Evolutionary conservation across 2,888 invertebrate species (phyloP).

Genomic region (Calameuta pallipes): DNA sequence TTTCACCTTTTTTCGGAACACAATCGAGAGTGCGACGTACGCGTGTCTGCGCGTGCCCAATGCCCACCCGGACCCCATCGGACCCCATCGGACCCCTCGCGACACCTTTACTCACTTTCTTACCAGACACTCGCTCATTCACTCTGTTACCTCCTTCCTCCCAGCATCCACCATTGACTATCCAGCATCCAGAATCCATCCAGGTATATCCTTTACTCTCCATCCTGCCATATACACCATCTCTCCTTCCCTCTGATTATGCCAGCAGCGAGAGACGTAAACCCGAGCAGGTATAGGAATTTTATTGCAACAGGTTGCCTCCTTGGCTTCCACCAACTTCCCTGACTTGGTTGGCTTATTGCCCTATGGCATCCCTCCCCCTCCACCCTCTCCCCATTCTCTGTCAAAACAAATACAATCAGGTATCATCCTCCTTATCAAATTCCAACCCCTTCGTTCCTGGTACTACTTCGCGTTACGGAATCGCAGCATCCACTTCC

Average conservation of each 20-base stretch:
- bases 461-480: too few relatives aligned
- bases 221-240: neutral
- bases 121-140: neutral
- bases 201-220: slow-evolving; percentile 16
- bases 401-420: slow-evolving; percentile 27
- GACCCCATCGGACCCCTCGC: neutral
- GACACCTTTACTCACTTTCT: slow-evolving; percentile 7
- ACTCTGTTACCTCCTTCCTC: neutral
- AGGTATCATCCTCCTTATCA: too few relatives aligned
- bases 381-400: neutral
- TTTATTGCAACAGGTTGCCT: slow-evolving; percentile 59
- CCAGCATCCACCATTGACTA: slow-evolving; percentile 13
- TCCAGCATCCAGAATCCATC: slow-evolving; percentile 20
- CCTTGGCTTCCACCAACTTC: slow-evolving; percentile 20
- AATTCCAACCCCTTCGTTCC: too few relatives aligned
- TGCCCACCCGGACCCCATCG: neutral
- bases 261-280: slow-evolving; percentile 22
- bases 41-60: slow-evolving; percentile 28
- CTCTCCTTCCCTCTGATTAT: slow-evolving; percentile 31
- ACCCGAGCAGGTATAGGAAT: slow-evolving; percentile 29
- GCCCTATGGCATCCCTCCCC: slow-evolving; percentile 22
- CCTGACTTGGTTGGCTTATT: slow-evolving; percentile 34
- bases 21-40: slow-evolving; percentile 18
- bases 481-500: neutral
- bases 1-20: slow-evolving; percentile 15